phyloP scores from a whole-genome alignment of 2,797 vertebrate species.

The Pempheris klunzingeri region DNA sequence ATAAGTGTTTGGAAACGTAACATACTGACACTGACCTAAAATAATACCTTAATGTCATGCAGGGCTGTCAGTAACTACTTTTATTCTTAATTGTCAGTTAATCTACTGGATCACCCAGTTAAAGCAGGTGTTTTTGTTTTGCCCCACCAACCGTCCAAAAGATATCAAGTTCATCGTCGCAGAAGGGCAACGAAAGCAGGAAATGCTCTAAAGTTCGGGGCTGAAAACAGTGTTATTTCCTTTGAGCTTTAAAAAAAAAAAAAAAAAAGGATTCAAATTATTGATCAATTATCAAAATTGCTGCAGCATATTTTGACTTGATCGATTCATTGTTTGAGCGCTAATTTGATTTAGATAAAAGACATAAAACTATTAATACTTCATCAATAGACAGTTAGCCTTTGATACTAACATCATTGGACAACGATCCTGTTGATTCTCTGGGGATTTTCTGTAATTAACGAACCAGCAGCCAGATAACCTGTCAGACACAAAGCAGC shows the following conservation, averaged over 20 bases:
- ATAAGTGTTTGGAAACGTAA: neutral
- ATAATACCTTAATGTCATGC: neutral
- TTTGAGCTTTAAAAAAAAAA: neutral
- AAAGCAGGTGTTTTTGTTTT: too few species aligned
- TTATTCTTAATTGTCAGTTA: too few species aligned
- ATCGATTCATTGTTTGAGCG: neutral
- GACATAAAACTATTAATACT: neutral
- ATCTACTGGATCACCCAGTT: too few species aligned
- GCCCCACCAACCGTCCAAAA: neutral
- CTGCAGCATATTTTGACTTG: neutral
- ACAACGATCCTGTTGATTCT: neutral
- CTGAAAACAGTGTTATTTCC: neutral
- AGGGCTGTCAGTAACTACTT: too few species aligned
- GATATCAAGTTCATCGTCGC: neutral
- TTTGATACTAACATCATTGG: too few species aligned
- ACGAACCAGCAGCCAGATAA: neutral
- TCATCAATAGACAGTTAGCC: neutral
- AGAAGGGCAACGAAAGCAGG: neutral
- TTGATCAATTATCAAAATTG: neutral
- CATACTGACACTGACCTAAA: constrained; percentile 10
- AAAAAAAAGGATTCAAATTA: neutral
- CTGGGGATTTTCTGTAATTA: neutral
- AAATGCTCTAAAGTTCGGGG: neutral
- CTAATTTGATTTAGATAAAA: neutral
- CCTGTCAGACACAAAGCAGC: neutral